These are phyloP conservation scores for Operophtera brumata DNA, from an alignment of 2,888 invertebrate species.

Conservation along the genomic window DNA sequence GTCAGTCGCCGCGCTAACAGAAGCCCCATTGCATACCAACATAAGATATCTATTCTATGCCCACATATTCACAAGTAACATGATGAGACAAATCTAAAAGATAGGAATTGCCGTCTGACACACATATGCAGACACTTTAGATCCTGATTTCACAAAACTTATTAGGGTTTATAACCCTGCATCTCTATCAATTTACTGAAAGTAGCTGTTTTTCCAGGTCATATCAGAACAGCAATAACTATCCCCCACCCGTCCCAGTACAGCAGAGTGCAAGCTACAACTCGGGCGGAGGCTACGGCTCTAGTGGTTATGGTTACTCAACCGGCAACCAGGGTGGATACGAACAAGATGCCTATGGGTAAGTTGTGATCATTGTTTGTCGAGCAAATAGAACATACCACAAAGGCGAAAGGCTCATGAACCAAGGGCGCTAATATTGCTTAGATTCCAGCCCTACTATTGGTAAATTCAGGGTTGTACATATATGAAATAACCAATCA, in stretches of 20 bases:
- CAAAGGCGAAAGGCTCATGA: too few species aligned
- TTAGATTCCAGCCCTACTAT: too few species aligned
- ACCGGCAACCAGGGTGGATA: conserved; percentile 61
- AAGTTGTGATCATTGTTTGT: conserved; percentile 30
- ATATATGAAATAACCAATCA: too few species aligned
- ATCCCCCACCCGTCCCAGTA: conserved; percentile 58
- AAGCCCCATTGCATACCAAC: too few species aligned
- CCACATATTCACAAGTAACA: conserved; percentile 4
- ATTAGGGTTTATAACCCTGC: not conserved
- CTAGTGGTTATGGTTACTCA: conserved; percentile 66
- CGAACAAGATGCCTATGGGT: conserved; percentile 71
- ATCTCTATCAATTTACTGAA: not conserved
- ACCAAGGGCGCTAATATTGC: too few species aligned
- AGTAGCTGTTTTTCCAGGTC: conserved; percentile 45
- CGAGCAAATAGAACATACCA: too few species aligned
- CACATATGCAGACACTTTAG: conserved; percentile 66
- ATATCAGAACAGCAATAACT: conserved; percentile 60
- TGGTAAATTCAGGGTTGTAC: too few species aligned
- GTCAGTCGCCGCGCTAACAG: too few species aligned
- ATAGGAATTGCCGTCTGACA: conserved; percentile 79
- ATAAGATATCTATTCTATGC: too few species aligned
- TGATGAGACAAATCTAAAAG: conserved; percentile 50
- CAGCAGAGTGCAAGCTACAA: conserved; percentile 40
- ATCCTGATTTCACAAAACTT: conserved; percentile 47
- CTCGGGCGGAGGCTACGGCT: conserved; percentile 52